phyloP scores from a whole-genome alignment of 1,140 invertebrate species.

The Drosophila ananassae region DNA sequence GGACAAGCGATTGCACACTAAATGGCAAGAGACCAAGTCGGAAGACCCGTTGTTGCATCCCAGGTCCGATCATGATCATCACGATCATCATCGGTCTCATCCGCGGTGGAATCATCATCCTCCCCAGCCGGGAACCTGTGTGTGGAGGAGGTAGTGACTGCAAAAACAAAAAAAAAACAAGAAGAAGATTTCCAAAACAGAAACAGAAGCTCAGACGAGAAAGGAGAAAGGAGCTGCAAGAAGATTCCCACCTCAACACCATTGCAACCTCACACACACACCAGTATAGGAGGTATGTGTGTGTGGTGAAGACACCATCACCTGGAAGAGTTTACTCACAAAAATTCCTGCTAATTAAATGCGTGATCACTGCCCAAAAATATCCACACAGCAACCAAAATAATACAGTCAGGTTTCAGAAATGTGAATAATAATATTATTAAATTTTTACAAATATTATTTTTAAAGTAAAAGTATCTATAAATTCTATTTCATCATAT shows the following conservation, averaged over 20 bases:
- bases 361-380: conserved; percentile 74
- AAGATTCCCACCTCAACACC: conserved; percentile 10
- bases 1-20: conserved; percentile 80
- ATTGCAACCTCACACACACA: too few relatives aligned
- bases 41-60: conserved; percentile 61
- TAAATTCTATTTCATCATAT: neutral
- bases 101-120: conserved; percentile 32
- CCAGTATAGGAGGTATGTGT: too few relatives aligned
- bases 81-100: conserved; percentile 20
- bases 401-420: conserved; percentile 13
- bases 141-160: conserved; percentile 27
- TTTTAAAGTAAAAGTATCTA: too few relatives aligned
- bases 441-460: too few relatives aligned
- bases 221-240: conserved; percentile 70
- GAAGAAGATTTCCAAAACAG: conserved; percentile 30
- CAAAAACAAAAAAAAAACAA: conserved; percentile 8
- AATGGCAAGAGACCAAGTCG: conserved; percentile 57
- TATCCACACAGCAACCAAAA: conserved; percentile 50
- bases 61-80: conserved; percentile 26
- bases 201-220: conserved; percentile 52
- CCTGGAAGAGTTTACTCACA: conserved; percentile 10
- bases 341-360: conserved; percentile 79
- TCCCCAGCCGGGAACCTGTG: conserved; percentile 39
- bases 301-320: neutral
- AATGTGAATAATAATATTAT: neutral